These are phyloP conservation scores for Drosophila prosaltans DNA, from an alignment of 1,140 invertebrate species.

Conservation along the genomic window DNA sequence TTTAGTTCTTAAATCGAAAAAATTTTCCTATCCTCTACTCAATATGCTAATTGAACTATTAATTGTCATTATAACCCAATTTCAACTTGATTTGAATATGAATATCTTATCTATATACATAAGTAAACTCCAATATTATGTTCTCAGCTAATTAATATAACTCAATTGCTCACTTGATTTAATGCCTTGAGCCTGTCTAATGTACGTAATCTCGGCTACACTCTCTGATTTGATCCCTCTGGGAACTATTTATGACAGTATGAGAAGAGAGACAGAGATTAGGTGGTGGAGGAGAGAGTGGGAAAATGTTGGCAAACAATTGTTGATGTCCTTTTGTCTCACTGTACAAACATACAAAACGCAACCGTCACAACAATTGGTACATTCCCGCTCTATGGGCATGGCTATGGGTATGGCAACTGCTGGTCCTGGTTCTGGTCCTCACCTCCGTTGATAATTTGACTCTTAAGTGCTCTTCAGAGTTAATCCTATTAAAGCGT, in stretches of 20 bases:
- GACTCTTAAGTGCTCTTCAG: conserved; percentile 83
- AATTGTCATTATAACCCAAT: too few relatives aligned
- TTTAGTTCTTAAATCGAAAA: too few relatives aligned
- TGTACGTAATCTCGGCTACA: conserved; percentile 50
- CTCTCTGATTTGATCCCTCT: conserved; percentile 21
- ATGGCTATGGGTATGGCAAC: conserved; percentile 21
- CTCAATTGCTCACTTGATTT: conserved; percentile 63
- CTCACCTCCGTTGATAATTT: conserved; percentile 69
- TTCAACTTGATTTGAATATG: too few relatives aligned
- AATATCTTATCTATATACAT: too few relatives aligned
- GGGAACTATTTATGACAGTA: conserved; percentile 46
- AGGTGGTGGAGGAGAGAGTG: conserved; percentile 32
- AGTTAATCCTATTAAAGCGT: conserved; percentile 82
- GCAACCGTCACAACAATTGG: conserved; percentile 75
- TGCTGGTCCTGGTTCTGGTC: conserved; percentile 12
- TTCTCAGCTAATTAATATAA: conserved; percentile 13
- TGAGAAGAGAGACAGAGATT: not conserved
- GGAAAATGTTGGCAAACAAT: conserved; percentile 80
- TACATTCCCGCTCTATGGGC: conserved; percentile 2
- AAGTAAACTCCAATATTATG: too few relatives aligned
- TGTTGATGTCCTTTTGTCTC: conserved; percentile 38
- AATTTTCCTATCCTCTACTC: too few relatives aligned
- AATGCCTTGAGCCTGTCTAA: conserved; percentile 56
- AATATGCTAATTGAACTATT: too few relatives aligned
- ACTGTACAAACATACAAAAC: conserved; percentile 73